phyloP scores from a whole-genome alignment of 2,797 vertebrate species.

The Neopelma chrysocephalum region DNA sequence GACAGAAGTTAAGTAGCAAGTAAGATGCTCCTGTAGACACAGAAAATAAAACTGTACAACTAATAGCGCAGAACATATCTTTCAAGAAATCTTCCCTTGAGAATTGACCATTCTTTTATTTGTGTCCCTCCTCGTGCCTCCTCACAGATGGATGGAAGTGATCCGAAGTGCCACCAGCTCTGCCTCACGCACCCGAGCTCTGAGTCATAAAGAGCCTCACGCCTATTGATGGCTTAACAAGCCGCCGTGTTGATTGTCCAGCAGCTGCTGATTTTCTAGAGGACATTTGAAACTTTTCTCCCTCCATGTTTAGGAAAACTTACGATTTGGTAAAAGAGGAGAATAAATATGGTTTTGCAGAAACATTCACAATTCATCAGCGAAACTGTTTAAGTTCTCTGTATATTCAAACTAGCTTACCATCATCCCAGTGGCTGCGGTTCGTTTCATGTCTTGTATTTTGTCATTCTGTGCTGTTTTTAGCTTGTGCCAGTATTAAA shows the following conservation, averaged over 20 bases:
- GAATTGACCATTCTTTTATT: not conserved
- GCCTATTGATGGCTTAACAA: slow-evolving; percentile 79
- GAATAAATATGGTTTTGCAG: slow-evolving; percentile 38
- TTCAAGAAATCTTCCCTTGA: not conserved
- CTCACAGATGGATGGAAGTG: slow-evolving; percentile 95
- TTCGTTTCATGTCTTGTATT: slow-evolving; percentile 55
- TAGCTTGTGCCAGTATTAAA: slow-evolving; percentile 81
- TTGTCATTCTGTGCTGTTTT: slow-evolving; percentile 69
- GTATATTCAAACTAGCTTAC: not conserved
- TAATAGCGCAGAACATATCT: rapidly evolving
- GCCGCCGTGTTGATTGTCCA: not conserved
- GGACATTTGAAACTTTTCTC: slow-evolving; percentile 64
- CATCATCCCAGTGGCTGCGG: slow-evolving; percentile 48
- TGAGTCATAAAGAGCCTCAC: slow-evolving; percentile 87
- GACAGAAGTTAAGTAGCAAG: not conserved
- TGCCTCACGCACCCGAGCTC: slow-evolving; percentile 78
- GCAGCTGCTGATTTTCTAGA: slow-evolving; percentile 68
- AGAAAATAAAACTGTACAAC: not conserved
- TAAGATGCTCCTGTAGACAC: not conserved
- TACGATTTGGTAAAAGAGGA: slow-evolving; percentile 51
- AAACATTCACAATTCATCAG: slow-evolving; percentile 29
- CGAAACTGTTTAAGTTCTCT: slow-evolving; percentile 46
- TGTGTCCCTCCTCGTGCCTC: not conserved
- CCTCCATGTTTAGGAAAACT: slow-evolving; percentile 58
- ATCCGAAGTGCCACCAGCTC: slow-evolving; percentile 94